Percentiles rank a stretch among this genome's conserved stretches.
These are phyloP conservation scores for Cisticola juncidis DNA, from an alignment of 2,113 vertebrate genomes.

Conservation along the genomic window DNA sequence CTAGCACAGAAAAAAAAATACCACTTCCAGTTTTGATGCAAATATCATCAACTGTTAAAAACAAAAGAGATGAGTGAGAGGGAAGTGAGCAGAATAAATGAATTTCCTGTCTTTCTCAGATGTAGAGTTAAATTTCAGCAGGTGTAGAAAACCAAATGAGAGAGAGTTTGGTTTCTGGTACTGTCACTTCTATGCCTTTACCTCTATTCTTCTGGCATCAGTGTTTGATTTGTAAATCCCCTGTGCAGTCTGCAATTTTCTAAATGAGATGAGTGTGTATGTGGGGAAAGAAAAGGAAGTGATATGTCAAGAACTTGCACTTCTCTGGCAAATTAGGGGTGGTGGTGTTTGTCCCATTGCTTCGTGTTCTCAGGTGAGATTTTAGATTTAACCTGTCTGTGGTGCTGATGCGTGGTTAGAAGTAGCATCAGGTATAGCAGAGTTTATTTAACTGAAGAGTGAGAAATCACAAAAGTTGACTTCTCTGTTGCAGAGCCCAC, in stretches of 20 bases:
- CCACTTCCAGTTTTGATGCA: not conserved
- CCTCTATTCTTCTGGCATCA: not conserved
- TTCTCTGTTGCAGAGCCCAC: not conserved
- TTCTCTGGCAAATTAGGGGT: not conserved
- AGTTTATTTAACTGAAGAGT: not conserved
- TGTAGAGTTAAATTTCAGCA: not conserved
- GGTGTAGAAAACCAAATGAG: not conserved
- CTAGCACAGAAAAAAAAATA: not conserved
- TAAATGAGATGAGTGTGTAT: not conserved
- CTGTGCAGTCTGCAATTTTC: not conserved
- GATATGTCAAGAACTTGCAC: not conserved
- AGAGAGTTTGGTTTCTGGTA: not conserved
- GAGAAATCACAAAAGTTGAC: not conserved
- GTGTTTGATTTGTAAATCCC: not conserved
- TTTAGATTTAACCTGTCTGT: not conserved
- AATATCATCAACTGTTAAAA: not conserved
- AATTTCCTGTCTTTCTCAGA: not conserved
- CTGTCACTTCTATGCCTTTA: not conserved
- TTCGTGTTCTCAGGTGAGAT: not conserved
- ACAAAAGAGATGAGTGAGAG: not conserved
- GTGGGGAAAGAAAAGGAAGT: not conserved
- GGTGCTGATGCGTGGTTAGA: not conserved
- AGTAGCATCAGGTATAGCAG: not conserved
- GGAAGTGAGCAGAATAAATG: not conserved
- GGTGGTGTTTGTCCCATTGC: not conserved